Base-by-base conservation (phyloP, 2,888 invertebrate genomes). In the Drosophila leonis region DNA sequence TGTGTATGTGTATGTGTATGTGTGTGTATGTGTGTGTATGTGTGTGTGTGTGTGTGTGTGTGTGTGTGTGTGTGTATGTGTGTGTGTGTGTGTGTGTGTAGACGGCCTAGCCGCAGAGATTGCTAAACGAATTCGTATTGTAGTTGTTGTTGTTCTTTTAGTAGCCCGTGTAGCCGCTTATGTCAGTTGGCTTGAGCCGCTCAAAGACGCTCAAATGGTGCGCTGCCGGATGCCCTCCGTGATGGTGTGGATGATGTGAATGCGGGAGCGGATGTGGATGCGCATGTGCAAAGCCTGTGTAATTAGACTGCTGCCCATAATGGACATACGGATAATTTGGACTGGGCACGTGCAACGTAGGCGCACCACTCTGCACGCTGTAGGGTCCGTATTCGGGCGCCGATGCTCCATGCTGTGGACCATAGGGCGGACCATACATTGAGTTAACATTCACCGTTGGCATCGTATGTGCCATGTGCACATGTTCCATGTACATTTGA, bases 321-420 rank as follows among this genome's bases (percentile, higher is more conserved):
- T 93, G 93, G 29, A 93, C 93, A 51, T 95, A 95, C 0, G 95
- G 95, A 92, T 96, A 96, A 90, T 95, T 95, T 41, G 96, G 95
- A 90, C 95, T 95, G 55, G 96, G 95, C 91, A 96, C 94, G 91
- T 95, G 95, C 78, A 95, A 93, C 68, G 95, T 94, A 49, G 94
- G 46, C 1, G 76, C 20, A n/a, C 52, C 71, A 27, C 65, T 57
- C 35, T 79, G 83, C 1, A 78, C 60, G 31, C 78, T 54, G 12
- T 82, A 82, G 39, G 74, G 66, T 12, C 71, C 48, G 18, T 84
- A 86, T 0, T 84, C 83, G 1, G 74, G n/a, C 4, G 49, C 70
- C 4, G 77, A 71, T 27, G 84, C 91, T 39, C 88, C 83, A 75
- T 93, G 93, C 33, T 88, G 90, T 1, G 78, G 89, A 3, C 75